Conservation (phyloP, 2,113 vertebrate genomes). For the Ahaetulla prasina region DNA sequence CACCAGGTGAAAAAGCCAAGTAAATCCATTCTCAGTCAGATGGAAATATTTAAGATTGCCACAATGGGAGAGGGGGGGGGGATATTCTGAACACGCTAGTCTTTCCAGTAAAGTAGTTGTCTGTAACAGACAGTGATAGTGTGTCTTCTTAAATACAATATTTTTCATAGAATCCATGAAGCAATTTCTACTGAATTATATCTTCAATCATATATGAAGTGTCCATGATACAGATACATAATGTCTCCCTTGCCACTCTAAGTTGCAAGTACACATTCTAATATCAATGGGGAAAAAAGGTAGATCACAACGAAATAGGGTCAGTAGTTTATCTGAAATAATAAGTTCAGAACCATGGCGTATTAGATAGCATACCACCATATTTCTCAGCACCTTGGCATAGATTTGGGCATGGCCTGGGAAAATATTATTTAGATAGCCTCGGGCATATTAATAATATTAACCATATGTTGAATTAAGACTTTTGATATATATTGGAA, state of each 20-base stretch:
- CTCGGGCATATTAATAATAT: neutral
- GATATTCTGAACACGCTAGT: neutral
- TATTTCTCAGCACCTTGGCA: neutral
- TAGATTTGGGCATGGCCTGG: neutral
- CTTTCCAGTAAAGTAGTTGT: neutral
- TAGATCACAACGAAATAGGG: neutral
- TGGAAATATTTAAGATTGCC: neutral
- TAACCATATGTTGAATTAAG: neutral
- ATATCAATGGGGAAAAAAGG: neutral
- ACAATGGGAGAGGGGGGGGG: neutral
- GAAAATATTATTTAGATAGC: neutral
- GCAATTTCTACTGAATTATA: neutral
- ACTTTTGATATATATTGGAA: neutral
- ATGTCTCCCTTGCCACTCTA: neutral
- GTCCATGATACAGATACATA: neutral
- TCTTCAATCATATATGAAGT: neutral
- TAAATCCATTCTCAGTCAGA: neutral
- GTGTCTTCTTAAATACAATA: neutral
- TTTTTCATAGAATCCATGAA: neutral
- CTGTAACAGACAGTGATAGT: neutral
- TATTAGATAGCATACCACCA: neutral
- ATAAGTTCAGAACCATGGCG: neutral
- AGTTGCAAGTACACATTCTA: neutral
- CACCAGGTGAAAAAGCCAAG: neutral
- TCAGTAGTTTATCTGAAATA: neutral